These are phyloP conservation scores for Bettongia penicillata DNA, from an alignment of 2,113 vertebrate genomes.

Conservation along the genomic window DNA sequence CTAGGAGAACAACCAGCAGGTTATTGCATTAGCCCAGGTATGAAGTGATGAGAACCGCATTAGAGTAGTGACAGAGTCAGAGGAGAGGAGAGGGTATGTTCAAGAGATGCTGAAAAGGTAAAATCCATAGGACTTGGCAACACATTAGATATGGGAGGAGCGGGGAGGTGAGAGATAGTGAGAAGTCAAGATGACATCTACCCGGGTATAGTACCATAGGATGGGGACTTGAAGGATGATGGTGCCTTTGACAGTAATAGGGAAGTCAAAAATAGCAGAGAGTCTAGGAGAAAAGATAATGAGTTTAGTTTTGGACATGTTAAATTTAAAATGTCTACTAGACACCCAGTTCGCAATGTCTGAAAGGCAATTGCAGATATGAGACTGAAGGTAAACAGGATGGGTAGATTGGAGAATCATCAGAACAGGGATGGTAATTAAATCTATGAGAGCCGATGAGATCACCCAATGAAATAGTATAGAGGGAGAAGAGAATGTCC, in stretches of 20 bases:
- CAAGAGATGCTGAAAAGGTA: neutral
- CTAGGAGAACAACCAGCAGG: neutral
- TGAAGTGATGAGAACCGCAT: neutral
- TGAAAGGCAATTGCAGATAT: neutral
- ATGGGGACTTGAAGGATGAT: neutral
- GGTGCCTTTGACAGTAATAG: neutral
- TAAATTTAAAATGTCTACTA: neutral
- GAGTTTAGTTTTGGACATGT: neutral
- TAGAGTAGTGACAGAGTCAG: neutral
- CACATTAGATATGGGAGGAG: neutral
- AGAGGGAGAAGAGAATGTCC: too few species aligned
- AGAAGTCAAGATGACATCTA: neutral
- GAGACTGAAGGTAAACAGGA: neutral
- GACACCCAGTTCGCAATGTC: neutral
- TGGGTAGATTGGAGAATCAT: neutral
- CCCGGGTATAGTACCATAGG: neutral
- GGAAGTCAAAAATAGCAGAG: neutral
- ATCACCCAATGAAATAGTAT: too few species aligned
- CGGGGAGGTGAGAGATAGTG: neutral
- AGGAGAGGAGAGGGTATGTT: neutral
- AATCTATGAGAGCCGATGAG: neutral
- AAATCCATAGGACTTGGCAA: neutral
- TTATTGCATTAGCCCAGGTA: neutral
- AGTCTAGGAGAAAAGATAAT: too few species aligned
- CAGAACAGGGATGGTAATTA: neutral